Conservation (phyloP, 2,888 invertebrate genomes). For the Leucophora obtusa region DNA sequence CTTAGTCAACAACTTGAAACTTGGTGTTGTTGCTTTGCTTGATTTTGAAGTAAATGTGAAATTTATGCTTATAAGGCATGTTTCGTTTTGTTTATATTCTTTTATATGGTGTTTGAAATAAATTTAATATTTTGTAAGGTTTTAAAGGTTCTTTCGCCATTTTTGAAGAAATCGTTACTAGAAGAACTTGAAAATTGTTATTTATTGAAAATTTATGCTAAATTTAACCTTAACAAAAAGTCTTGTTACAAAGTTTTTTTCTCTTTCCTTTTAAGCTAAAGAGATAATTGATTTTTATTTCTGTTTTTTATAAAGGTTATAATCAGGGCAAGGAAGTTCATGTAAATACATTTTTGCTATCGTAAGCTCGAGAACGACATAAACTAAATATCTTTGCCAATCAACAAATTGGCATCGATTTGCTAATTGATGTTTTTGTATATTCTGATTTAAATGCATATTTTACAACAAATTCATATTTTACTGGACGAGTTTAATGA, state of each 20-base stretch:
- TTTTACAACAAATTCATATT: too few species aligned
- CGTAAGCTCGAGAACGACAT: too few species aligned
- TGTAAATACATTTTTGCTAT: too few species aligned
- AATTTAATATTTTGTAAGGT: constrained; percentile 35
- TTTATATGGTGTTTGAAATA: constrained; percentile 8
- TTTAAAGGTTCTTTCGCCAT: constrained; percentile 24
- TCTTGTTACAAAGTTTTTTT: not conserved
- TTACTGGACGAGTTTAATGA: too few species aligned
- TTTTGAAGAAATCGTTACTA: constrained; percentile 13
- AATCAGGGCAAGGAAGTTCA: too few species aligned
- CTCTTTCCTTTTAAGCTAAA: not conserved
- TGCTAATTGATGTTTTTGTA: too few species aligned
- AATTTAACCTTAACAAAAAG: constrained; percentile 55
- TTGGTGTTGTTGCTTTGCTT: too few species aligned
- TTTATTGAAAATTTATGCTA: constrained; percentile 61
- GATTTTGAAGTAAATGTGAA: constrained; percentile 28
- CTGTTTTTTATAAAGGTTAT: not conserved
- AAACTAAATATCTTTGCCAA: too few species aligned
- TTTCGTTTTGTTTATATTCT: constrained; percentile 10
- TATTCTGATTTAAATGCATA: too few species aligned
- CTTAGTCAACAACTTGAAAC: too few species aligned
- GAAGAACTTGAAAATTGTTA: constrained; percentile 30
- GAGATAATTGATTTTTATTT: not conserved
- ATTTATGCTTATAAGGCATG: constrained; percentile 60
- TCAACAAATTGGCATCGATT: too few species aligned